A percentile compares a stretch with the other conserved stretches of the same genome.
These are phyloP conservation scores for Cryptotis parvus DNA, from an alignment of 2,113 vertebrate species.

Conservation along the genomic window DNA sequence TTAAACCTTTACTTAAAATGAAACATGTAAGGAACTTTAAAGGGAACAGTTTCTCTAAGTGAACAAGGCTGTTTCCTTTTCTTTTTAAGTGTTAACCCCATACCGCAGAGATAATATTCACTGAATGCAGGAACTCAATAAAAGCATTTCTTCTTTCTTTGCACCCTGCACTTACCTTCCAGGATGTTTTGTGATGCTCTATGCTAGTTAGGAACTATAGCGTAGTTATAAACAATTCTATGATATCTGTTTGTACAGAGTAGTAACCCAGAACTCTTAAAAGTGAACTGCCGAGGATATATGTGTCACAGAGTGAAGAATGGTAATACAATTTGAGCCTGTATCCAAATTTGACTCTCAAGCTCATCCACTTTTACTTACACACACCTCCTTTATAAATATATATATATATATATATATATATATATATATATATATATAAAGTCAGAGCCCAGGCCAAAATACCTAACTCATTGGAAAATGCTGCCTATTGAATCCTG, in stretches of 20 bases:
- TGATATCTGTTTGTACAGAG: background rate
- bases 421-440: background rate
- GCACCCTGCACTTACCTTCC: background rate
- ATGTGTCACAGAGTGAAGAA: background rate
- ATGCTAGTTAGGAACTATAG: background rate
- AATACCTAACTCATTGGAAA: constrained; percentile 47
- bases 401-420: no score
- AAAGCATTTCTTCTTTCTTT: background rate
- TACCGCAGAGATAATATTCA: background rate
- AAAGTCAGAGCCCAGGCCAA: constrained; percentile 11
- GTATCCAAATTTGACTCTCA: background rate
- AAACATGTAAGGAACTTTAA: constrained; percentile 1
- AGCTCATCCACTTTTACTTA: background rate
- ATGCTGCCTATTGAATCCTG: constrained; percentile 37
- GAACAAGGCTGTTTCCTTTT: background rate
- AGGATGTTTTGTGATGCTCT: background rate
- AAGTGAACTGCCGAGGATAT: background rate
- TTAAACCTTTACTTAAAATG: constrained; percentile 60
- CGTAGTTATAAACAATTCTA: background rate
- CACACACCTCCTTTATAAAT: background rate
- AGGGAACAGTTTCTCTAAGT: constrained; percentile 21
- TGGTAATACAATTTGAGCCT: background rate
- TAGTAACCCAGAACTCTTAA: background rate
- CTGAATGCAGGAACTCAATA: background rate
- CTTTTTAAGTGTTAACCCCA: background rate